Base-by-base conservation (phyloP, 2,888 invertebrate species). In the Oeneis ivallda region DNA sequence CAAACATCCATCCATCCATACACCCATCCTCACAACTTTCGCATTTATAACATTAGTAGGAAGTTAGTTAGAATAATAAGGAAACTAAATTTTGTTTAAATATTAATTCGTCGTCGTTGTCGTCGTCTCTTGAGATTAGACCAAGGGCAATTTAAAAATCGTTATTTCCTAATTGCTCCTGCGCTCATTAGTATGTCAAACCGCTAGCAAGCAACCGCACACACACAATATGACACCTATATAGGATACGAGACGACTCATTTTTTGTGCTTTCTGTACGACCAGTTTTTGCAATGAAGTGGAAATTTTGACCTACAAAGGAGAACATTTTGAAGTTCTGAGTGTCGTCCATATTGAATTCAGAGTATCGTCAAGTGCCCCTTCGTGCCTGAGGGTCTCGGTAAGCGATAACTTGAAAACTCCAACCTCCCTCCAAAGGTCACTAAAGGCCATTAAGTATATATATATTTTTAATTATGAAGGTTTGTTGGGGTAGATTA, bases 361-460 rank as follows among this genome's bases (percentile, higher is more conserved):
- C 72, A 41, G 75, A 83, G 82, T 78, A 76, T 76, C 70, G 75
- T 81, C 74, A 72, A 86, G 85, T 76, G 75, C 74, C 74, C 72
- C 70, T 74, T 60, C 71, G 64, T 64, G 71, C 66, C 67, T 71
- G 72, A 77, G 76, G 75, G 76, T 72, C 76, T 70, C 64, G 68
- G 82, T 85, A 82, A 86, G 83, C 86, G 79, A 81, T 84, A 83
- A 85, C 81, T 86, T 81, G 83, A 83, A 78, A 77, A 82, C 37
- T 59, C 75, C 68, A 56, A 47, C 47, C 9, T 47, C 72, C 60
- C 62, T 64, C 54, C 32, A 71, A 72, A 79, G 79, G 79, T 79
- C 77, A 74, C 74, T 26, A 26, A 26, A 26, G 26, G 26, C 26
- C 26, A 26, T 26, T 26, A n/a, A 50, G 50, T 50, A 17, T 59